Conservation (phyloP, 2,113 vertebrate species). For the Cheilinus undulatus region DNA sequence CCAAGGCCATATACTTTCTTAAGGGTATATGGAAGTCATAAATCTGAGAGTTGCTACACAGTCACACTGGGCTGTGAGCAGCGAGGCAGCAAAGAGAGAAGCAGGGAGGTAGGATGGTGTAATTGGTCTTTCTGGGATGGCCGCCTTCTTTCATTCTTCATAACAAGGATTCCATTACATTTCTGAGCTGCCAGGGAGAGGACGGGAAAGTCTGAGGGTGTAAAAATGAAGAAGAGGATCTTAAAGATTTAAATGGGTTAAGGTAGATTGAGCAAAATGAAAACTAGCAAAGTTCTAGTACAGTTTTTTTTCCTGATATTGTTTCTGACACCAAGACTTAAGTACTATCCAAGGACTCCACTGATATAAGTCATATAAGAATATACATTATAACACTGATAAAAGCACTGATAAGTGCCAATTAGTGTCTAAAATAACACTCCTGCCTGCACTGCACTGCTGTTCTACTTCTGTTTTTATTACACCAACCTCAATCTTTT, state of each 20-base stretch:
- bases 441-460: too few relatives aligned
- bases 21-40: slow-evolving; percentile 89
- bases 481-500: too few relatives aligned
- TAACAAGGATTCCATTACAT: slow-evolving; percentile 65
- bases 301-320: too few relatives aligned
- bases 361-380: too few relatives aligned
- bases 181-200: slow-evolving; percentile 12
- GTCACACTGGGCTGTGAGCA: slow-evolving; percentile 52
- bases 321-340: too few relatives aligned
- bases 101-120: slow-evolving; percentile 51
- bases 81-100: slow-evolving; percentile 29
- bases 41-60: slow-evolving; percentile 85
- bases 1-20: slow-evolving; percentile 89
- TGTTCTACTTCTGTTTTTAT: too few relatives aligned
- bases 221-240: background rate
- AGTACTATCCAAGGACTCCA: too few relatives aligned
- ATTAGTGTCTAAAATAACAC: too few relatives aligned
- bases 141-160: slow-evolving; percentile 60
- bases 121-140: slow-evolving; percentile 76
- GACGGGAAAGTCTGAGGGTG: background rate
- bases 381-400: too few relatives aligned
- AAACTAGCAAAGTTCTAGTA: background rate
- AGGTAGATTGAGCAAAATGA: background rate
- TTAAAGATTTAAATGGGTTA: slow-evolving; percentile 3
- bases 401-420: too few relatives aligned